Evolutionary conservation across 2,797 vertebrate species (phyloP), one percentile per base, ranked within the genome.

Genomic region (Garrulus glandarius): DNA sequence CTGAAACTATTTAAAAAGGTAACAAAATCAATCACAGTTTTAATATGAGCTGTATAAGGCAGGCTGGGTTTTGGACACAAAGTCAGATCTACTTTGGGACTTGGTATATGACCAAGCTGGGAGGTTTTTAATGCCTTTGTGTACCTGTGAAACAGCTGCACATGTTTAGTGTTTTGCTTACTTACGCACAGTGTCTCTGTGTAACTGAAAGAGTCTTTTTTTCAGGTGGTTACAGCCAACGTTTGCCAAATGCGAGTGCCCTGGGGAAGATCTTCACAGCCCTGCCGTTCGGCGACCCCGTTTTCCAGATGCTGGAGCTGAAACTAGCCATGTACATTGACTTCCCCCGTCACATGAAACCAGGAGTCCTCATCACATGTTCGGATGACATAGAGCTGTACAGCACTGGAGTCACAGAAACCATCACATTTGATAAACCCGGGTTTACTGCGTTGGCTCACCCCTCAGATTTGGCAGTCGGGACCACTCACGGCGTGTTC

Each of bases 371-470:
- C 67, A 84, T 99, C 50, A 99, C 98, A 1, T 99, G 99, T 64
- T 98, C 99, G 0, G 99, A 99, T 76, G 99, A 99, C 97, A 98
- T 99, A 4, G 99, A 99, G 92, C 98, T 99, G 27, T 99, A 99
- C 97, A 98, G 98, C 71, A 78, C 96, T 5, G 95, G 79, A 6
- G 95, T 89, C 30, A 85, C 94, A 2, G 97, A 98, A 27, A 56
- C 59, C 6, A 36, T 99, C 43, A n/a, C 19, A 1, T 99, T 99
- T 63, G 97, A 99, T 47, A 98, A 95, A 50, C 98, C 98, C 6
- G 99, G 99, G 3, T 99, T 99, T 29, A 99, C 99, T 0, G 99
- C 99, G 2, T 77, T 99, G 75, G 99, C 99, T 32, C 99, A 99
- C 95, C 99, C 99, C 24, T 99, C 99, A 0, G 96, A 98, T 1